A percentile compares a stretch with the other conserved stretches of the same genome.
Evolutionary conservation across 2,888 invertebrate species (phyloP).

Genomic region (Latrodectus hesperus): DNA sequence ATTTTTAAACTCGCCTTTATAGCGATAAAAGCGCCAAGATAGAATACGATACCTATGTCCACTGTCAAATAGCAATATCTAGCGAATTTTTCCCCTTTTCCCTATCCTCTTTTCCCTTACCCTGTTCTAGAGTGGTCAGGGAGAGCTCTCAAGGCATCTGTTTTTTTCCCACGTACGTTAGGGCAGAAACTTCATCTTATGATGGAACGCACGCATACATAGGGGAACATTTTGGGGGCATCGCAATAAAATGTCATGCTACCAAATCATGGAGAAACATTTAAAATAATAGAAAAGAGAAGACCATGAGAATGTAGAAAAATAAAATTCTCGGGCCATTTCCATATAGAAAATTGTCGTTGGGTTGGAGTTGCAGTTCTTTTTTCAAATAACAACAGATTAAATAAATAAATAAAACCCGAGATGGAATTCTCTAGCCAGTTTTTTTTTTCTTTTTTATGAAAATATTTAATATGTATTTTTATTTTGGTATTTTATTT

Average conservation of each 20-base stretch:
- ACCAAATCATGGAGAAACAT: conserved; percentile 68
- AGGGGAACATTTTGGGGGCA: conserved; percentile 59
- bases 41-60: conserved; percentile 17
- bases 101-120: conserved; percentile 4
- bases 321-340: conserved; percentile 38
- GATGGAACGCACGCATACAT: conserved; percentile 66
- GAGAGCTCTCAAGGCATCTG: conserved; percentile 65
- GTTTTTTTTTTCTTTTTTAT: too few relatives aligned
- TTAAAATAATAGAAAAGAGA: conserved; percentile 66
- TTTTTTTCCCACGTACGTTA: conserved; percentile 66
- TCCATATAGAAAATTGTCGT: conserved; percentile 66
- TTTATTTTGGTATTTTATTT: too few relatives aligned
- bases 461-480: too few relatives aligned
- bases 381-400: conserved; percentile 31
- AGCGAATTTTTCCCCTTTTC: conserved; percentile 59
- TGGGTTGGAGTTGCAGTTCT: conserved; percentile 48
- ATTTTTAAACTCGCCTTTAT: neutral
- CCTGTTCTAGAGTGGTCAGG: conserved; percentile 66
- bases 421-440: conserved; percentile 36
- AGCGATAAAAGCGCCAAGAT: conserved; percentile 24
- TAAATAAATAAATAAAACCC: conserved; percentile 60
- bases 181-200: conserved; percentile 64
- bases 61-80: conserved; percentile 69
- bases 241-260: conserved; percentile 68
- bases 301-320: neutral